Evolutionary conservation across 2,888 invertebrate species (phyloP).

Genomic region (Spodoptera exigua): DNA sequence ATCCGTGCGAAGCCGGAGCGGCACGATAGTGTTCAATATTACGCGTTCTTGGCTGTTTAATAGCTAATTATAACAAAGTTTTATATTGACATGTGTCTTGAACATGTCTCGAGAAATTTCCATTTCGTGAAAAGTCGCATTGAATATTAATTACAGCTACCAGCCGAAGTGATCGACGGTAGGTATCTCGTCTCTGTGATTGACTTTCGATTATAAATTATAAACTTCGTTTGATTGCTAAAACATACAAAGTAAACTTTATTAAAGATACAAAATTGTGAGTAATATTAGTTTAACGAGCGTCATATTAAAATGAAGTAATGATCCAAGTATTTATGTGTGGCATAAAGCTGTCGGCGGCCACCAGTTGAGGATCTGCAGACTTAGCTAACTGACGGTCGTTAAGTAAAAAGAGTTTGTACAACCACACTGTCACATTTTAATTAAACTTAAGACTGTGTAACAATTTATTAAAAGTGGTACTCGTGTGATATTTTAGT

Average conservation of each 20-base stretch:
- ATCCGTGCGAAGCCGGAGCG: too few species aligned
- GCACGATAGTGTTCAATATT: too few species aligned
- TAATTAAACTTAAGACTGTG: too few species aligned
- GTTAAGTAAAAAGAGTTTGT: constrained; percentile 29
- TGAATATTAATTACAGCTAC: constrained; percentile 11
- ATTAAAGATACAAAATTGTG: constrained; percentile 18
- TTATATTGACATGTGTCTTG: background rate
- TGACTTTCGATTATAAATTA: constrained; percentile 16
- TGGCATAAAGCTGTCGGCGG: constrained; percentile 15
- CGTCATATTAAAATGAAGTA: constrained; percentile 11
- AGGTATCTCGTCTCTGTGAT: constrained; percentile 1
- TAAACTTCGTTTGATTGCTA: constrained; percentile 13
- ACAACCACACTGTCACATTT: constrained; percentile 27
- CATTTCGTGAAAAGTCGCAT: constrained; percentile 7
- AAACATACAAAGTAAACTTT: constrained; percentile 30
- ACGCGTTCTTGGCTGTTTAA: too few species aligned
- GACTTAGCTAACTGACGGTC: constrained; percentile 13
- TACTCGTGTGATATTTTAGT: too few species aligned
- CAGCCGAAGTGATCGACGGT: background rate
- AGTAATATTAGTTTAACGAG: constrained; percentile 15
- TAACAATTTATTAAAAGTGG: too few species aligned
- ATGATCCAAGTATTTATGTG: constrained; percentile 31
- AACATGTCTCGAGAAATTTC: constrained; percentile 2
- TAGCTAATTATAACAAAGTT: background rate
- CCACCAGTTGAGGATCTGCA: constrained; percentile 6